phyloP scores from a whole-genome alignment of 1,140 invertebrate genomes.

The Glomeris maerens region DNA sequence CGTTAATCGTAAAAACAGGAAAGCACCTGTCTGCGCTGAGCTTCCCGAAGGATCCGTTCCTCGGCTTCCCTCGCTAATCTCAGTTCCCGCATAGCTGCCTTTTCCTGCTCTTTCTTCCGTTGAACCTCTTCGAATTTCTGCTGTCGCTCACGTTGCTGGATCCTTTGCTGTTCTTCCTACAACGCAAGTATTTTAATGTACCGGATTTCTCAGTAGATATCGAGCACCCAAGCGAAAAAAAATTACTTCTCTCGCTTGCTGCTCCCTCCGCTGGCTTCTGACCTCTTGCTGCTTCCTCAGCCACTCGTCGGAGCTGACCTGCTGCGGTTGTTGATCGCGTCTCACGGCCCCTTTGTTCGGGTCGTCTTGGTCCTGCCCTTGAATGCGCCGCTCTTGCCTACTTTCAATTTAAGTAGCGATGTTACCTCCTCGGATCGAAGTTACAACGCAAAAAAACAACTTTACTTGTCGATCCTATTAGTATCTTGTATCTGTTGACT shows the following conservation, averaged over 20 bases:
- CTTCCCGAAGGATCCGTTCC: constrained; percentile 26
- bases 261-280: constrained; percentile 3
- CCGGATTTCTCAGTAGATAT: constrained; percentile 25
- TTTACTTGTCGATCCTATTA: constrained; percentile 29
- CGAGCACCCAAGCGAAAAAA: constrained; percentile 30
- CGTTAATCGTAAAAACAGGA: neutral
- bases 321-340: neutral
- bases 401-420: neutral
- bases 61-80: constrained; percentile 28
- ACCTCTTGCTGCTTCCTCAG: constrained; percentile 9
- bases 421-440: too few relatives aligned
- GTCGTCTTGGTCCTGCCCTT: neutral
- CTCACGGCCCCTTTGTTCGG: neutral
- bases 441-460: too few relatives aligned
- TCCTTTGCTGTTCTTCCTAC: constrained; percentile 21
- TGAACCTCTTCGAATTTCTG: constrained; percentile 19
- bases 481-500: constrained; percentile 31
- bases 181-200: constrained; percentile 22
- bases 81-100: constrained; percentile 19
- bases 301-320: constrained; percentile 9
- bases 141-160: constrained; percentile 14
- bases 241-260: constrained; percentile 34
- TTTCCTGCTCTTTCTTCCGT: constrained; percentile 19
- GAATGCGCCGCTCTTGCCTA: neutral
- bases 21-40: constrained; percentile 24